These are phyloP conservation scores for Sterrhoptilus dennistouni DNA, from an alignment of 2,113 vertebrate species.

Conservation along the genomic window DNA sequence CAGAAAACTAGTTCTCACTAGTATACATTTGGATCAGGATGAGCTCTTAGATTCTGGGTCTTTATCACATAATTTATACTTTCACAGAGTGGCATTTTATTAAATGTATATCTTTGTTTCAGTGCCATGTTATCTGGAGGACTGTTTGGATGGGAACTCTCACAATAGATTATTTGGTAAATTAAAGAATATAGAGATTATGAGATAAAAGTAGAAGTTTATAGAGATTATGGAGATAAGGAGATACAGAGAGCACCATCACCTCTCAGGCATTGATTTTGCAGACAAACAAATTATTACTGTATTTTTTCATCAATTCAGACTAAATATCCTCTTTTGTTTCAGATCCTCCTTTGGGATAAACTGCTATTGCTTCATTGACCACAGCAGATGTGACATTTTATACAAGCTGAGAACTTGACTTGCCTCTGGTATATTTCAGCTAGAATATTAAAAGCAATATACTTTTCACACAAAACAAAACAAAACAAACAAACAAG, in stretches of 20 bases:
- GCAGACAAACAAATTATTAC: neutral
- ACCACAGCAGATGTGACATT: conserved; percentile 1
- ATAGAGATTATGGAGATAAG: neutral
- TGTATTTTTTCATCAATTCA: neutral
- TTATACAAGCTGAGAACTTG: neutral
- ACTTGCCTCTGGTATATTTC: neutral
- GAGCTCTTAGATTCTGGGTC: neutral
- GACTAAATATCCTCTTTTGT: neutral
- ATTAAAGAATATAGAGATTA: neutral
- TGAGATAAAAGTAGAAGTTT: neutral
- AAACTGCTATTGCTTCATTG: neutral
- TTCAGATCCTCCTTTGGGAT: neutral
- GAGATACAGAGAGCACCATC: neutral
- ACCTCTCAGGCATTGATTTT: neutral
- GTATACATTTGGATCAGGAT: neutral
- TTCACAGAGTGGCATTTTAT: neutral
- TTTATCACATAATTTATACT: neutral
- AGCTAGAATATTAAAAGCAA: neutral
- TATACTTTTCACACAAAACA: neutral
- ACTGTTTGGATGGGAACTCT: neutral
- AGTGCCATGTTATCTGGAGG: neutral
- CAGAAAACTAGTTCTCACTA: neutral
- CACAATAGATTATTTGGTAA: neutral
- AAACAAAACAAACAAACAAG: neutral
- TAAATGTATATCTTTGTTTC: neutral